phyloP scores from a whole-genome alignment of 2,113 vertebrate species.

The Cromileptes altivelis region DNA sequence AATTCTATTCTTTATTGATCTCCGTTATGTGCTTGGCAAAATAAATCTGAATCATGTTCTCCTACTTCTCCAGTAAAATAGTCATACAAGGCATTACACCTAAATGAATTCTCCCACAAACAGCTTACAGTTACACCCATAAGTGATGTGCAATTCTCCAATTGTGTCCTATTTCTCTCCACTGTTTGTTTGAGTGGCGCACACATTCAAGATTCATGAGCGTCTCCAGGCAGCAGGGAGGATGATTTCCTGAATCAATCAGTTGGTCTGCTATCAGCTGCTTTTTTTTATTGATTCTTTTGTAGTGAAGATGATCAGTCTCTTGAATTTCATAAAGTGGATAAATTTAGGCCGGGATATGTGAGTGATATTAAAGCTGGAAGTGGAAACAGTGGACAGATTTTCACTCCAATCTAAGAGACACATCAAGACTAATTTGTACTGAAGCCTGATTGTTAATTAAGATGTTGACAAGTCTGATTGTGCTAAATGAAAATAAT shows the following conservation, averaged over 20 bases:
- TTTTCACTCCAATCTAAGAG: neutral
- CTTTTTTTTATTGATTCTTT: slow-evolving; percentile 49
- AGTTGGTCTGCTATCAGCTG: slow-evolving; percentile 45
- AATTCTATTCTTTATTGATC: slow-evolving; percentile 51
- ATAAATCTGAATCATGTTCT: slow-evolving; percentile 43
- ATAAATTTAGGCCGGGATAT: neutral
- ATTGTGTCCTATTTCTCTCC: slow-evolving; percentile 29
- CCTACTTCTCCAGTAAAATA: slow-evolving; percentile 8
- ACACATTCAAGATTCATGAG: slow-evolving; percentile 71
- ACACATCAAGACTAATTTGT: neutral
- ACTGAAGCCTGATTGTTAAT: neutral
- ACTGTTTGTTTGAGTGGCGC: slow-evolving; percentile 26
- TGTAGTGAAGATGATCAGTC: slow-evolving; percentile 13
- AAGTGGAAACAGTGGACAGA: neutral
- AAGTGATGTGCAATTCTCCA: slow-evolving; percentile 32
- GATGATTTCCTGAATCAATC: slow-evolving; percentile 64
- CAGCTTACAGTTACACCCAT: slow-evolving; percentile 12
- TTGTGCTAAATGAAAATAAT: neutral
- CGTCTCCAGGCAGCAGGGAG: slow-evolving; percentile 42
- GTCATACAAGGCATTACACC: neutral
- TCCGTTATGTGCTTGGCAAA: slow-evolving; percentile 21
- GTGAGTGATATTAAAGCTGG: neutral
- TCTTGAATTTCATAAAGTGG: slow-evolving; percentile 14
- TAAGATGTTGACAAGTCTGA: neutral
- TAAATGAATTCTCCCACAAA: slow-evolving; percentile 24